Base-by-base conservation (phyloP, 2,113 vertebrate species). In the Ophthalmolycus amberensis region DNA sequence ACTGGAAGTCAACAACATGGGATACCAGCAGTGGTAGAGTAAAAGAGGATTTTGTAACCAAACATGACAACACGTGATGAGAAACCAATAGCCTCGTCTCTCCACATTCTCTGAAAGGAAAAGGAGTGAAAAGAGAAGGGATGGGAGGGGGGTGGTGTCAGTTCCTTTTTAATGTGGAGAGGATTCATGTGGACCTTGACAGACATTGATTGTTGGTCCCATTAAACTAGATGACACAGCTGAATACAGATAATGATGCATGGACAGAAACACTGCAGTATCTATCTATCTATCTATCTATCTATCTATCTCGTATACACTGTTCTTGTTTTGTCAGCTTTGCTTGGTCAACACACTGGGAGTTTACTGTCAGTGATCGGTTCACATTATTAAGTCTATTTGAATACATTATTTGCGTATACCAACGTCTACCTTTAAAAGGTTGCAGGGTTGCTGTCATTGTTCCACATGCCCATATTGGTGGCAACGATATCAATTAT, bases 51-150 rank as follows among this genome's bases (percentile, higher is more conserved):
- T 70, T 77, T 87, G 71, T 91, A 89, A 84, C 75, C 80, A 87
- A 88, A 89, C 88, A 85, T 90, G 83, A 90, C 88, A 92, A 86
- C 87, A 84, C 66, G 79, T 90, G 84, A 91, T 90, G 90, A 93
- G 46, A 90, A 92, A 93, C 94, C 90, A 83, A 89, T 94, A 85
- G 44, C n/a, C 52, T 56, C 67, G 63, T 88, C 85, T 90, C 42
- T 59, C 40, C 69, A 44, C 62, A 66, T 82, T 62, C 71, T 91
- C 54, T 91, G 84, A 85, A 81, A 78, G 71, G 50, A 68, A 14
- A 50, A 63, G 62, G 59, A 74, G 69, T 59, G 58, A 80, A 76
- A 52, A 44, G 54, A 42, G 22, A 85, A 70, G 27, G 50, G 9
- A 27, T 10, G 71, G 64, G 34, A 20, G 9, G 34, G 6, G 63